Percentiles rank a stretch among this genome's conserved stretches.
Conservation (phyloP, 2,888 invertebrate genomes). For the Pimpla rufipes region DNA sequence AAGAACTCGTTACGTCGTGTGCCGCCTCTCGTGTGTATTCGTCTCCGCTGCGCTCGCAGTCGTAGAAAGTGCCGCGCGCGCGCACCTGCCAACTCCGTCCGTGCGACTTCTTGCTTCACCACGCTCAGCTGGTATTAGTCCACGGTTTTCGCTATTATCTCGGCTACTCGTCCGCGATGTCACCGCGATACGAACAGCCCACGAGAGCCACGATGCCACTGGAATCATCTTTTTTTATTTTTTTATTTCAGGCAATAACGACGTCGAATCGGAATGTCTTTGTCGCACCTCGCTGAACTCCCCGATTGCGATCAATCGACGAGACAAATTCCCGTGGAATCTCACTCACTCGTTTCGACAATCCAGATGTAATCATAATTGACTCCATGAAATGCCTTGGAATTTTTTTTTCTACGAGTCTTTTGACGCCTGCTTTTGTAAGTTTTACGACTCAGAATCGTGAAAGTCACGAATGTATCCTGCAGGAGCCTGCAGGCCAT, state of each 20-base stretch:
- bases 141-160: constrained; percentile 6
- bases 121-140: background rate
- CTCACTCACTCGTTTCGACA: too few relatives aligned
- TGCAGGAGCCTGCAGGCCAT: too few relatives aligned
- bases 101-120: background rate
- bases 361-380: background rate
- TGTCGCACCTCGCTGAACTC: background rate
- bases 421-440: too few relatives aligned
- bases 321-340: too few relatives aligned
- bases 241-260: background rate
- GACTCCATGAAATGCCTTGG: too few relatives aligned
- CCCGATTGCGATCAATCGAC: background rate
- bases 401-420: too few relatives aligned
- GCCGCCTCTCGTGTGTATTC: constrained; percentile 1
- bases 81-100: background rate
- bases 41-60: constrained; percentile 4
- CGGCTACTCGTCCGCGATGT: background rate
- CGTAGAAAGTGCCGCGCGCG: constrained; percentile 41
- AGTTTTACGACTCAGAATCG: too few relatives aligned
- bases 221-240: background rate
- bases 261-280: background rate
- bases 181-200: background rate
- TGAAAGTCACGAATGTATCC: too few relatives aligned
- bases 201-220: background rate
- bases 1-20: constrained; percentile 57